phyloP scores from a whole-genome alignment of 2,888 invertebrate species.

The Xestia c-nigrum region DNA sequence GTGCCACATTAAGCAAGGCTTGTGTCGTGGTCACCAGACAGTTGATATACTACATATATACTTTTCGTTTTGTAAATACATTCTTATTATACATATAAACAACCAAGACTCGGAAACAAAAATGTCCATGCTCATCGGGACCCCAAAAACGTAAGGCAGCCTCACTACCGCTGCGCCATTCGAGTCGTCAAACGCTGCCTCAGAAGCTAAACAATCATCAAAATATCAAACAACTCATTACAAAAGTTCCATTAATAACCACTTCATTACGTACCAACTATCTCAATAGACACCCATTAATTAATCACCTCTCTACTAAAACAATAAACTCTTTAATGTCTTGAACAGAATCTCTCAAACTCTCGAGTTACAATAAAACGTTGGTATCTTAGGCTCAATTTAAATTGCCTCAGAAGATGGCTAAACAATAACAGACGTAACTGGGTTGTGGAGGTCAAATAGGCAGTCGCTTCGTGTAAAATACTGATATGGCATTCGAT shows the following conservation, averaged over 20 bases:
- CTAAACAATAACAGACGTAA: not conserved
- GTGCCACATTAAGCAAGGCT: too few species aligned
- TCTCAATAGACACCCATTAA: constrained; percentile 12
- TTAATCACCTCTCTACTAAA: constrained; percentile 3
- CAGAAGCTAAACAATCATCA: not conserved
- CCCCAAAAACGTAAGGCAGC: too few species aligned
- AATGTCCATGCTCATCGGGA: too few species aligned
- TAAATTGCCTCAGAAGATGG: not conserved
- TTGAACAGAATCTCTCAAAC: constrained; percentile 14
- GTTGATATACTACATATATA: too few species aligned
- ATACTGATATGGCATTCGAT: not conserved
- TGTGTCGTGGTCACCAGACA: too few species aligned
- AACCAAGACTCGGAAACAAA: too few species aligned
- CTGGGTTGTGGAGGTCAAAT: not conserved
- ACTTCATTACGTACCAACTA: constrained; percentile 16
- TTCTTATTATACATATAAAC: too few species aligned
- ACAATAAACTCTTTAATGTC: constrained; percentile 16
- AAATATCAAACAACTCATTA: not conserved
- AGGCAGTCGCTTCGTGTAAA: not conserved
- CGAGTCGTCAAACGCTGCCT: not conserved
- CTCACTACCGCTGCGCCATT: not conserved
- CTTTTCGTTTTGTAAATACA: too few species aligned
- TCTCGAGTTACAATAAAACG: constrained; percentile 39
- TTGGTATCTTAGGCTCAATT: constrained; percentile 29
- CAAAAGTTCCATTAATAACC: not conserved